Evolutionary conservation across 2,888 invertebrate genomes (phyloP).

Genomic region (Volucella inflata): DNA sequence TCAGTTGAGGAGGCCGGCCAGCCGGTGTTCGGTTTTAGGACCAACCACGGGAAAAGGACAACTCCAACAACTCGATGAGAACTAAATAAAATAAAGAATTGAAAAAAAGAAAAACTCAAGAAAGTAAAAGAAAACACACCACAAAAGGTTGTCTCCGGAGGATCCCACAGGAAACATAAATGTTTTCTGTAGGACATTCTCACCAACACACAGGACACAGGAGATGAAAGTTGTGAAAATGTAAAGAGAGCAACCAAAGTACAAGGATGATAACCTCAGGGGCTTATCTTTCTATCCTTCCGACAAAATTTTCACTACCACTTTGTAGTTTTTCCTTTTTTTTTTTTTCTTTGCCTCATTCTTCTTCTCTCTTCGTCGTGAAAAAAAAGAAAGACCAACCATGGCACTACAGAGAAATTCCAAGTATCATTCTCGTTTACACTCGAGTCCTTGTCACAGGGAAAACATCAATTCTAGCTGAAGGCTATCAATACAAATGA

Average conservation of each 20-base stretch:
- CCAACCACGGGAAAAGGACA: constrained; percentile 20
- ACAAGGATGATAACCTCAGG: constrained; percentile 69
- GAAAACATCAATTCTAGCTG: constrained; percentile 60
- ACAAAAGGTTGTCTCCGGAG: constrained; percentile 65
- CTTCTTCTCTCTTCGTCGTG: constrained; percentile 44
- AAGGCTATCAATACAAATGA: constrained; percentile 60
- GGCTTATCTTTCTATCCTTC: constrained; percentile 59
- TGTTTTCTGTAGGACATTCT: constrained; percentile 69
- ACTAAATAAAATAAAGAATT: constrained; percentile 1
- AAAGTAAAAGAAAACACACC: constrained; percentile 59
- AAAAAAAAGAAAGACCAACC: too few relatives aligned
- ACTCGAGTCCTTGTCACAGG: constrained; percentile 17
- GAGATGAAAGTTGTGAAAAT: constrained; percentile 70
- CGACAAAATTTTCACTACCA: constrained; percentile 59
- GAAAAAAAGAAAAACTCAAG: constrained; percentile 21
- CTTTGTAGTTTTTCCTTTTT: constrained; percentile 43
- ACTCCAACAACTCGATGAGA: too few relatives aligned
- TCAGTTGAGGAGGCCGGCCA: constrained; percentile 18
- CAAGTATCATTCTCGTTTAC: too few relatives aligned
- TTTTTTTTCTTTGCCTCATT: constrained; percentile 47
- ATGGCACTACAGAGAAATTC: too few relatives aligned
- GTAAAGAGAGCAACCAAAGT: constrained; percentile 68
- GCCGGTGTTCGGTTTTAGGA: constrained; percentile 30
- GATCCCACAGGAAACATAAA: constrained; percentile 71
- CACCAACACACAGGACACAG: constrained; percentile 32